Evolutionary conservation across 2,888 invertebrate species (phyloP).

Genomic region (Hypomecis atomaria): DNA sequence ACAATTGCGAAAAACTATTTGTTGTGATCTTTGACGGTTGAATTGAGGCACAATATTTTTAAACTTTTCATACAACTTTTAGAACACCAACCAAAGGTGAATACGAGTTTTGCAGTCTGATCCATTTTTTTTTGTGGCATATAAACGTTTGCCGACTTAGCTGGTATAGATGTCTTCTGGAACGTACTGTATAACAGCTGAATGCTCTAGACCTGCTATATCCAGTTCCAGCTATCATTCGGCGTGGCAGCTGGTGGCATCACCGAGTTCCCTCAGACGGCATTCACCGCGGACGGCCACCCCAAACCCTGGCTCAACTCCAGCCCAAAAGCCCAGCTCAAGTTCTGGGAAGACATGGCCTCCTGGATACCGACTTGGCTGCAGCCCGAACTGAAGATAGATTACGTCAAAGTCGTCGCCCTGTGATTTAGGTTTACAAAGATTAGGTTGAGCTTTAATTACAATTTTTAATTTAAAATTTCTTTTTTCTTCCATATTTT

Average conservation of each 20-base stretch:
- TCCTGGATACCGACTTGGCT: conserved; percentile 87
- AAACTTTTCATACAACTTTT: too few relatives aligned
- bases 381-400: conserved; percentile 79
- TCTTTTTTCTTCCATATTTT: too few relatives aligned
- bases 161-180: too few relatives aligned
- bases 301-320: conserved; percentile 88
- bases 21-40: too few relatives aligned
- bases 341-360: conserved; percentile 85
- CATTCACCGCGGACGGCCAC: conserved; percentile 57
- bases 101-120: too few relatives aligned
- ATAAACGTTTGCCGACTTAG: too few relatives aligned
- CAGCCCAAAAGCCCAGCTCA: conserved; percentile 81
- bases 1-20: too few relatives aligned
- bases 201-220: conserved; percentile 10
- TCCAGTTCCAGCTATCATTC: conserved; percentile 87
- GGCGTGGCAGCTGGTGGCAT: conserved; percentile 90
- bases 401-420: conserved; percentile 86
- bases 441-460: conserved; percentile 6
- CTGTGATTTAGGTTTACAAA: conserved; percentile 49
- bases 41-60: too few relatives aligned
- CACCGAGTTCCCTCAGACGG: conserved; percentile 86
- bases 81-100: too few relatives aligned
- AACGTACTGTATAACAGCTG: not conserved
- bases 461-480: not conserved
- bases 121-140: too few relatives aligned